Percentiles rank a stretch among this genome's conserved stretches.
These are phyloP conservation scores for Ptilonorhynchus violaceus DNA, from an alignment of 2,113 vertebrate genomes.

Conservation along the genomic window DNA sequence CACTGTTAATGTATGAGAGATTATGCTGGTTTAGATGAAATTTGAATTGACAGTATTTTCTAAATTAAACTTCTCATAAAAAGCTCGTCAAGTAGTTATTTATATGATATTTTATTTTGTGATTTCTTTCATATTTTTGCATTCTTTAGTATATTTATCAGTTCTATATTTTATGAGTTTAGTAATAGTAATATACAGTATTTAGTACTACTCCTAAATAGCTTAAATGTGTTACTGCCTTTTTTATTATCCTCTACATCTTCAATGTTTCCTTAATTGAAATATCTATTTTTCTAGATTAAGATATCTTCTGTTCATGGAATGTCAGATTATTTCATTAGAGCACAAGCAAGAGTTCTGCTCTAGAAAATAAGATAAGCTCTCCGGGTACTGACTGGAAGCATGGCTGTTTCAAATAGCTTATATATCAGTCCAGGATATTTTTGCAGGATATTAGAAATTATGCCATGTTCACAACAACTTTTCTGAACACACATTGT, in stretches of 20 bases:
- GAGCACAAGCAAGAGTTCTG: accelerated
- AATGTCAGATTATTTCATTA: neutral
- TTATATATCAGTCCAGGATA: neutral
- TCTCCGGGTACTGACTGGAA: neutral
- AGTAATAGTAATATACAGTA: neutral
- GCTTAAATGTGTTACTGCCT: neutral
- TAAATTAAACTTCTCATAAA: neutral
- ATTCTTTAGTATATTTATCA: neutral
- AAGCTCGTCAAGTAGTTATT: neutral
- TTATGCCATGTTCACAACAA: neutral
- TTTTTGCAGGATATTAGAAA: neutral
- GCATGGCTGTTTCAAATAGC: neutral
- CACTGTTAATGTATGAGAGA: neutral
- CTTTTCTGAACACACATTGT: neutral
- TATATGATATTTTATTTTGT: neutral
- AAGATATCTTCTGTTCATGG: neutral
- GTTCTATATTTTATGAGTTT: neutral
- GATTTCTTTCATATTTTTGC: neutral
- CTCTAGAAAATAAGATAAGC: neutral
- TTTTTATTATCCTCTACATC: neutral
- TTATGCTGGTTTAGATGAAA: neutral
- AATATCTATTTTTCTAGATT: neutral
- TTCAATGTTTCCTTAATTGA: neutral
- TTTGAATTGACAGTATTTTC: neutral
- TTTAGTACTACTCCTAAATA: neutral